Conservation (phyloP, 2,113 vertebrate genomes). For the Geococcyx californianus region DNA sequence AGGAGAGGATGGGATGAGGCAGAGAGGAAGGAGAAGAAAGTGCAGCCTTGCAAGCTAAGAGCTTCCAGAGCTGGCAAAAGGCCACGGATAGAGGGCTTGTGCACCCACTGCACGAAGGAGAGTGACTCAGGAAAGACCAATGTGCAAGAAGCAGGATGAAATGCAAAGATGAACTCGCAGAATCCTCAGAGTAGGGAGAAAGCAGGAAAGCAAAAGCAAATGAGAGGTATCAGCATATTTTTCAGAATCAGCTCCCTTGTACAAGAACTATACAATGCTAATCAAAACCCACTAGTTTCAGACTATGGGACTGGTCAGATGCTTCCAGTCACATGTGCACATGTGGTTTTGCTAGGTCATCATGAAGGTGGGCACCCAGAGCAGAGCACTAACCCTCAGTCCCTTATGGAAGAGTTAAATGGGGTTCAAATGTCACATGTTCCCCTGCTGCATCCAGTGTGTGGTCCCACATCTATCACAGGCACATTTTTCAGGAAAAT, state of each 20-base stretch:
- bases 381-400: neutral
- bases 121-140: neutral
- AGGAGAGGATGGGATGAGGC: neutral
- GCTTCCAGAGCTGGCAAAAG: neutral
- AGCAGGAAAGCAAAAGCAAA: neutral
- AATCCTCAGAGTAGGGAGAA: neutral
- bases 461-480: neutral
- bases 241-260: neutral
- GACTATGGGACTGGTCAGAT: neutral
- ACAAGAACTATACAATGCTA: neutral
- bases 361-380: neutral
- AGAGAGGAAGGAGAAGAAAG: neutral
- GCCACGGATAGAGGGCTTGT: neutral
- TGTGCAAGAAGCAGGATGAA: neutral
- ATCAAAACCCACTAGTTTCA: neutral
- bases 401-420: neutral
- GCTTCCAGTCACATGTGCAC: neutral
- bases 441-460: neutral
- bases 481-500: neutral
- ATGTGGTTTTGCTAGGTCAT: neutral
- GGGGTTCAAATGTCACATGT: neutral
- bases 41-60: neutral
- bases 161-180: neutral
- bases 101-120: neutral
- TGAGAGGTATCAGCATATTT: neutral